Evolutionary conservation across 2,888 invertebrate genomes (phyloP).

Genomic region (Petrolisthes manimaculis): DNA sequence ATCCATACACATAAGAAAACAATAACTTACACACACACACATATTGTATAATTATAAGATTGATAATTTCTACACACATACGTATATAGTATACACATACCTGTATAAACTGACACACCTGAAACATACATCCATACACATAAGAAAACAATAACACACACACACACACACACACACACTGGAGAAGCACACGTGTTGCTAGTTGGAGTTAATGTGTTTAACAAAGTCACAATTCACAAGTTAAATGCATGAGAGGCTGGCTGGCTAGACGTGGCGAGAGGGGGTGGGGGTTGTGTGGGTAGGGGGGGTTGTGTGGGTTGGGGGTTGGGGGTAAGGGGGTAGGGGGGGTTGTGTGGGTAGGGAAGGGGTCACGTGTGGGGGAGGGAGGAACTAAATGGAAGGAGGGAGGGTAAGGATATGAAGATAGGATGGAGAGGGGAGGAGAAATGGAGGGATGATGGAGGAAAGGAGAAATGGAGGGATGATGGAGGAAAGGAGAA

Average conservation of each 20-base stretch:
- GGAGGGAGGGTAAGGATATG: background rate
- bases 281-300: background rate
- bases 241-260: slow-evolving; percentile 10
- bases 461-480: background rate
- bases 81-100: background rate
- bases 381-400: background rate
- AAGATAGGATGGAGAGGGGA: background rate
- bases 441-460: background rate
- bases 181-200: slow-evolving; percentile 23
- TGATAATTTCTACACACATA: background rate
- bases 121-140: background rate
- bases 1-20: background rate
- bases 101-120: background rate
- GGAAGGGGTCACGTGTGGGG: background rate
- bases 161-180: slow-evolving; percentile 10
- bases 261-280: slow-evolving; percentile 1
- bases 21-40: background rate
- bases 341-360: background rate
- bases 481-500: background rate
- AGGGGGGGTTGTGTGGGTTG: background rate
- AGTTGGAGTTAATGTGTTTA: slow-evolving; percentile 28
- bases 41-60: background rate
- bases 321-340: background rate
- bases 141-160: background rate
- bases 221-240: slow-evolving; percentile 34